These are phyloP conservation scores for Spilogale gracilis DNA, from an alignment of 2,113 vertebrate species.

Conservation along the genomic window DNA sequence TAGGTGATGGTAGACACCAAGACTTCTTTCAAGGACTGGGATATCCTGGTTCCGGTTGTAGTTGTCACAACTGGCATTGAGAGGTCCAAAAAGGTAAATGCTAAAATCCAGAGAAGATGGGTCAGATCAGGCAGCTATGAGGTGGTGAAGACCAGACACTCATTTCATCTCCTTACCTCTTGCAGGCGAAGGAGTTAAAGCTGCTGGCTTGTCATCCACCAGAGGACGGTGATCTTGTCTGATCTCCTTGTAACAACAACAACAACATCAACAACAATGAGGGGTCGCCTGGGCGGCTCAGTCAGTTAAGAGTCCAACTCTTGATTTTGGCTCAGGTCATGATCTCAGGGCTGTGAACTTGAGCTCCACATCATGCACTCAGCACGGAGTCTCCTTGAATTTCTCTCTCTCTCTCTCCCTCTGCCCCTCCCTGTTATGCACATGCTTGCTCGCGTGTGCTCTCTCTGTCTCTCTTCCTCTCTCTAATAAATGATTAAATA, in stretches of 20 bases:
- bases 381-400: background rate
- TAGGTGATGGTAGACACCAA: background rate
- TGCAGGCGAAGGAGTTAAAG: background rate
- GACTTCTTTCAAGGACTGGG: background rate
- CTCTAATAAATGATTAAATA: background rate
- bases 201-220: no score
- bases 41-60: background rate
- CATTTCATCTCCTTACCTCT: background rate
- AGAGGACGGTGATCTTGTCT: no score
- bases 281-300: background rate
- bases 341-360: background rate
- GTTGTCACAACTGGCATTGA: background rate
- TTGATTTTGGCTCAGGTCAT: background rate
- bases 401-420: background rate
- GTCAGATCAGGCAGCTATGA: accelerated
- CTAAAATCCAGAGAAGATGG: background rate
- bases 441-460: accelerated
- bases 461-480: no score
- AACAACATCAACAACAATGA: background rate
- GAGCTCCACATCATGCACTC: background rate
- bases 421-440: background rate
- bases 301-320: background rate
- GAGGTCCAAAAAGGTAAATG: background rate
- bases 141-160: accelerated
- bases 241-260: background rate